These are phyloP conservation scores for Biston betularia DNA, from an alignment of 2,888 invertebrate species.

Conservation along the genomic window DNA sequence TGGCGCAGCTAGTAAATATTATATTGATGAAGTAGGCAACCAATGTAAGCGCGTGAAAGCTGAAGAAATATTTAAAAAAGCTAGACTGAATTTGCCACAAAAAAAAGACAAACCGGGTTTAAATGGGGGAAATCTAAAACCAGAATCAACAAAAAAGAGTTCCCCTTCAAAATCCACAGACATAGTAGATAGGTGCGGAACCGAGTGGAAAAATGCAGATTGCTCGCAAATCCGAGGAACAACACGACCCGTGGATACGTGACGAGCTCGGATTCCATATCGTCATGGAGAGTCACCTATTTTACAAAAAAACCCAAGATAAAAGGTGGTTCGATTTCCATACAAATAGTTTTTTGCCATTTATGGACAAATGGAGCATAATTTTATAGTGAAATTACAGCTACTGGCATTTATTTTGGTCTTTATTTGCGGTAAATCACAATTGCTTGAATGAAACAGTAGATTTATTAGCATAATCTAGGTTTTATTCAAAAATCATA, in stretches of 20 bases:
- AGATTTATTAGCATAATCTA: too few relatives aligned
- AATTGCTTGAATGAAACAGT: too few relatives aligned
- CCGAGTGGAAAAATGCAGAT: constrained; percentile 69
- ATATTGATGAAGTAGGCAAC: too few relatives aligned
- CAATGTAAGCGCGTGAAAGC: background rate
- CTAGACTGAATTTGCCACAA: background rate
- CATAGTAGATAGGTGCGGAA: constrained; percentile 40
- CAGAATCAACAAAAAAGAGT: constrained; percentile 11
- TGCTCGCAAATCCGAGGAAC: constrained; percentile 59
- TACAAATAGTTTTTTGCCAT: too few relatives aligned
- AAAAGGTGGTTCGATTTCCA: too few relatives aligned
- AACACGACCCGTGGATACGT: constrained; percentile 37
- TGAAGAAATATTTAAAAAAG: background rate
- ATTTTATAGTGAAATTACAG: too few relatives aligned
- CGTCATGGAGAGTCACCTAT: constrained; percentile 8
- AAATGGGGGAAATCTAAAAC: constrained; percentile 36
- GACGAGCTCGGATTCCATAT: constrained; percentile 37
- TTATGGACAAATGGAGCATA: too few relatives aligned
- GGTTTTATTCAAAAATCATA: too few relatives aligned
- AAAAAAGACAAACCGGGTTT: constrained; percentile 43
- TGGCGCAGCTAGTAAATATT: too few relatives aligned
- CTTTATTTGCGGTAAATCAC: too few relatives aligned
- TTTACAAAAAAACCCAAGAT: too few relatives aligned
- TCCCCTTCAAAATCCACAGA: constrained; percentile 47
- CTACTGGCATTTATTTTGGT: too few relatives aligned